Percentiles rank a stretch among this genome's conserved stretches.
Evolutionary conservation across 1,140 invertebrate species (phyloP).

Genomic region (Camponotus vicinus): DNA sequence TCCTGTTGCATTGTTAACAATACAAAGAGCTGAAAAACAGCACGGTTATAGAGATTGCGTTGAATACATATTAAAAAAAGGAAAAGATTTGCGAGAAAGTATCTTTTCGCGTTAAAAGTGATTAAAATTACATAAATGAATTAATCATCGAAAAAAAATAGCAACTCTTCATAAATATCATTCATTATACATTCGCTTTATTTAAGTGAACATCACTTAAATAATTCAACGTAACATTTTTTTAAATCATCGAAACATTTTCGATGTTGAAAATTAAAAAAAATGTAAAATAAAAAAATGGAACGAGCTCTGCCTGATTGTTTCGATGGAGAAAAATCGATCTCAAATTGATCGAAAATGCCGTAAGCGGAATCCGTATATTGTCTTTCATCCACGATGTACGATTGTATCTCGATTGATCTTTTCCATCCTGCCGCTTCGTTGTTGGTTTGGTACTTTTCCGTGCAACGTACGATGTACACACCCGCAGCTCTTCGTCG

Average conservation of each 20-base stretch:
- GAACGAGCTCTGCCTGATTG: not conserved
- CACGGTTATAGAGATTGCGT: not conserved
- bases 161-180: not conserved
- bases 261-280: not conserved
- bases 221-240: not conserved
- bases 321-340: not conserved
- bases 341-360: not conserved
- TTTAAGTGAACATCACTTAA: not conserved
- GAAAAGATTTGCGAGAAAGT: not conserved
- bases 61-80: constrained; percentile 1
- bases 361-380: not conserved
- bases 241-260: not conserved
- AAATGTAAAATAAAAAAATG: not conserved
- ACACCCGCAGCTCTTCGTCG: not conserved
- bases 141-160: not conserved
- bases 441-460: constrained; percentile 35
- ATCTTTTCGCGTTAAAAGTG: not conserved
- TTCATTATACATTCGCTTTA: constrained; percentile 1
- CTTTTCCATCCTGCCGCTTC: not conserved
- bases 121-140: not conserved
- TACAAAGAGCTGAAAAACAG: not conserved
- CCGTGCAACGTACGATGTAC: not conserved
- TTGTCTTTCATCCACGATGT: not conserved
- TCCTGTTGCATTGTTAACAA: not conserved
- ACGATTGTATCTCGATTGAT: constrained; percentile 36